Conservation (phyloP, 2,888 invertebrate genomes). For the Eristalinus sepulchralis region DNA sequence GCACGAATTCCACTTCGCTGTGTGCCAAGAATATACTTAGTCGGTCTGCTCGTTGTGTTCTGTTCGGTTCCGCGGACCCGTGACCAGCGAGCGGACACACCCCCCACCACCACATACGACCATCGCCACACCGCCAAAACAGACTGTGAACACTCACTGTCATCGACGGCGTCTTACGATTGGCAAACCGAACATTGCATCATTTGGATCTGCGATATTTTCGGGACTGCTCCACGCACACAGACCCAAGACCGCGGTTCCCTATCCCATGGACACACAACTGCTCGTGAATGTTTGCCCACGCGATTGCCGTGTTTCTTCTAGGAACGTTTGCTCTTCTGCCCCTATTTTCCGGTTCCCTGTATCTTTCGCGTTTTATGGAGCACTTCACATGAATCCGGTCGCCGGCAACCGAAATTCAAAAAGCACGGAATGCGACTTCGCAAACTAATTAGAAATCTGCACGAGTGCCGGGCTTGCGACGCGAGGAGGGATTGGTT, state of each 20-base stretch:
- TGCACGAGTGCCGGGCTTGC: not conserved
- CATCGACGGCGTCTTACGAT: constrained; percentile 46
- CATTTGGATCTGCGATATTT: constrained; percentile 52
- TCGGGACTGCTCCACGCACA: not conserved
- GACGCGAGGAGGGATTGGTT: not conserved
- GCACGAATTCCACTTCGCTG: constrained; percentile 44
- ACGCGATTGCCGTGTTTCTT: constrained; percentile 14
- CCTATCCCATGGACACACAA: constrained; percentile 5
- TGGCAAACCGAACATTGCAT: constrained; percentile 57
- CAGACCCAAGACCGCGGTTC: not conserved
- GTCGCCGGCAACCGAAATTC: not conserved
- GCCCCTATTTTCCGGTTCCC: not conserved
- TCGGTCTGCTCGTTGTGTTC: not conserved
- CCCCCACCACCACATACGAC: constrained; percentile 65
- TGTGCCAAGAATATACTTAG: constrained; percentile 4
- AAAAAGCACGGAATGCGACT: constrained; percentile 1
- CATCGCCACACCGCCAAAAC: constrained; percentile 43
- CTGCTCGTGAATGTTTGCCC: constrained; percentile 1
- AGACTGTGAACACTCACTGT: constrained; percentile 5
- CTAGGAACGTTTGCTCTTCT: not conserved
- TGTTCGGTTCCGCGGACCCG: constrained; percentile 30
- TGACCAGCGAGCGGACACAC: constrained; percentile 59
- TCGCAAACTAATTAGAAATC: constrained; percentile 30
- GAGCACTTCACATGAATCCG: constrained; percentile 15
- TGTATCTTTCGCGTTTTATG: not conserved